Base-by-base conservation (phyloP, 2,113 vertebrate species). In the Synchiropus splendidus region DNA sequence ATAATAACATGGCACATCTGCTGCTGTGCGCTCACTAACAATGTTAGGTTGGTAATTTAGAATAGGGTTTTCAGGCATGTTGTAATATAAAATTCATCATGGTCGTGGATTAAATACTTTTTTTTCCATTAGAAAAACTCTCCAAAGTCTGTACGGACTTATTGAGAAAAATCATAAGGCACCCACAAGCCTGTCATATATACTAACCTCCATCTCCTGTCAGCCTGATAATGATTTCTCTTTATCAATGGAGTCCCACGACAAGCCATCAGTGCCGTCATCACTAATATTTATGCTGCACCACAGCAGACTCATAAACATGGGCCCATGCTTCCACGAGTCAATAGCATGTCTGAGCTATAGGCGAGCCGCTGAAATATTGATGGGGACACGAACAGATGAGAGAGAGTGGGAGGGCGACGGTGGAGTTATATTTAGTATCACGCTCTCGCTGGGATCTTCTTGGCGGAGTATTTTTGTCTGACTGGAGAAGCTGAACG, bases 381-480 rank as follows among this genome's bases (percentile, higher is more conserved):
- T 60, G 61, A 69, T 62, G 45, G 48, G 31, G 39, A 66, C 51
- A 68, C 49, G 43, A 78, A 32, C 3, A 40, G 56, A 70, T 63
- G 52, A 74, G 62, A 65, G 47, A 32, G 35, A 33, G 56, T 44
- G n/a, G 40, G 36, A 39, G 41, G 1, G 30, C 18, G 54, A 48
- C 34, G 21, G 21, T 27, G 21, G 52, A 54, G 42, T 52, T 77
- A 77, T 77, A 62, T 75, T 77, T 75, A 73, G 74, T 16, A 58
- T 33, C 55, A 17, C 48, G 37, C 39, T 46, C 63, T 61, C 62
- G 10, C 12, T 4, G 43, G 62, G 51, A 61, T 52, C 47, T 64
- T 67, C 42, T 58, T 37, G 50, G 31, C 1, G 15, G 41, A 35
- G 34, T 73, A 69, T 69, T 79, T 71, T 50, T 46, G 59, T 67